A percentile compares a stretch with the other conserved stretches of the same genome.
These are phyloP conservation scores for Erethizon dorsatum DNA, from an alignment of 2,797 vertebrate species.

Conservation along the genomic window DNA sequence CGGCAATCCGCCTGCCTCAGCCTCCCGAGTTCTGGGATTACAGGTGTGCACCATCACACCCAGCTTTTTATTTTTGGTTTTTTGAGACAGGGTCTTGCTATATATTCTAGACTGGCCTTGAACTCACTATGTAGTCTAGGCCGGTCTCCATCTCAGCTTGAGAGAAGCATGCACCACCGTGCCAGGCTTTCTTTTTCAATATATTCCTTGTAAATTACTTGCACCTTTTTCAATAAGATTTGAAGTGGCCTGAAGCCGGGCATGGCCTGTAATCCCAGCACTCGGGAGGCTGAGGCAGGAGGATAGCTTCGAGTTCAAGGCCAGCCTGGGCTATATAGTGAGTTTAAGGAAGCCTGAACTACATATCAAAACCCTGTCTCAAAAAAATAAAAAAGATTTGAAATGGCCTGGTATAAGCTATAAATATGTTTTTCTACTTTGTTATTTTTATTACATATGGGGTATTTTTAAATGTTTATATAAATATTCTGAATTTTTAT, in stretches of 20 bases:
- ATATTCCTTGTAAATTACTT: not conserved
- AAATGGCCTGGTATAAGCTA: not conserved
- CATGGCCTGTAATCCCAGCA: not conserved
- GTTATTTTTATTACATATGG: not conserved
- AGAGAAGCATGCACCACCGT: not conserved
- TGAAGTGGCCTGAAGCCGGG: not conserved
- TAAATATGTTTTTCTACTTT: not conserved
- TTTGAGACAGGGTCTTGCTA: not conserved
- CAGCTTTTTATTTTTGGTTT: not conserved
- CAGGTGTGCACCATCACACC: not conserved
- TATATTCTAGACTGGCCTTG: not conserved
- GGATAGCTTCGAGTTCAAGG: not conserved
- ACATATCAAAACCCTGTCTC: not conserved
- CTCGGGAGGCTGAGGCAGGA: not conserved
- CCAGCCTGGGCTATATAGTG: not conserved
- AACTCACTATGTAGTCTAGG: too few relatives aligned
- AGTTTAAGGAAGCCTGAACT: not conserved
- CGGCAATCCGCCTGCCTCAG: not conserved
- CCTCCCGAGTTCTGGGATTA: not conserved
- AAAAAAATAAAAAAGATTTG: not conserved
- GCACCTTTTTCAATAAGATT: not conserved
- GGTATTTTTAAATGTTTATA: constrained; percentile 26
- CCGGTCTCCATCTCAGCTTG: too few relatives aligned
- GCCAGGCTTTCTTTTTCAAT: not conserved
- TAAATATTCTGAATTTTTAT: constrained; percentile 19